Evolutionary conservation across 2,888 invertebrate species (phyloP).

Genomic region (Microplitis deprimator): DNA sequence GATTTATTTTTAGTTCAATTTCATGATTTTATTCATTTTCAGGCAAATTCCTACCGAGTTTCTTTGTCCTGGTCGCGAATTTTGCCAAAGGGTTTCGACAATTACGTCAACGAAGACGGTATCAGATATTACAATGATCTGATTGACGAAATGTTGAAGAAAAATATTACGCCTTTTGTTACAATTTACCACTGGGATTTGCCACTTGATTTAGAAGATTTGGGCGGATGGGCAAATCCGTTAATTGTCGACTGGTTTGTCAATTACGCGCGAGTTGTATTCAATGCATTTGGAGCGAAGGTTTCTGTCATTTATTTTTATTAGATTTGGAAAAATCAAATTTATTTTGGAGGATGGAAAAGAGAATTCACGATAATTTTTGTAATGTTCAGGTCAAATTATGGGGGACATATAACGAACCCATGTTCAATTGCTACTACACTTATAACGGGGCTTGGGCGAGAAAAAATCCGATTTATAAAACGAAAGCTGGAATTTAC

Average conservation of each 20-base stretch:
- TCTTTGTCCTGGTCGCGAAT: slow-evolving; percentile 73
- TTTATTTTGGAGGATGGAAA: too few relatives aligned
- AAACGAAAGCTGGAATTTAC: too few relatives aligned
- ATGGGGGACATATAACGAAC: too few relatives aligned
- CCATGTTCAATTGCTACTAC: neutral
- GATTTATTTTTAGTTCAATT: neutral
- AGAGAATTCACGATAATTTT: too few relatives aligned
- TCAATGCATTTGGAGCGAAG: slow-evolving; percentile 76
- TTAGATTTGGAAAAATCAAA: too few relatives aligned
- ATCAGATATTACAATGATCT: slow-evolving; percentile 84
- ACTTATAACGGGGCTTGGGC: slow-evolving; percentile 69
- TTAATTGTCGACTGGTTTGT: slow-evolving; percentile 77
- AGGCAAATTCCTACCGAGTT: slow-evolving; percentile 18
- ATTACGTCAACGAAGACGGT: slow-evolving; percentile 79
- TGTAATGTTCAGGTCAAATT: too few relatives aligned
- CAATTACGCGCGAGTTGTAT: slow-evolving; percentile 77
- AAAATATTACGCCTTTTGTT: slow-evolving; percentile 76
- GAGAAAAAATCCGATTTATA: slow-evolving; percentile 69
- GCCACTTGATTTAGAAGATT: slow-evolving; percentile 77
- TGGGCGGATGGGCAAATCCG: slow-evolving; percentile 80
- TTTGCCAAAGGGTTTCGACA: slow-evolving; percentile 62
- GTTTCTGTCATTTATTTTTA: slow-evolving; percentile 66
- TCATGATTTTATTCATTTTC: neutral
- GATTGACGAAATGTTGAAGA: slow-evolving; percentile 78
- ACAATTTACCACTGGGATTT: slow-evolving; percentile 74